Conservation (phyloP, 2,797 vertebrate species). For the Lycodopsis pacificus region DNA sequence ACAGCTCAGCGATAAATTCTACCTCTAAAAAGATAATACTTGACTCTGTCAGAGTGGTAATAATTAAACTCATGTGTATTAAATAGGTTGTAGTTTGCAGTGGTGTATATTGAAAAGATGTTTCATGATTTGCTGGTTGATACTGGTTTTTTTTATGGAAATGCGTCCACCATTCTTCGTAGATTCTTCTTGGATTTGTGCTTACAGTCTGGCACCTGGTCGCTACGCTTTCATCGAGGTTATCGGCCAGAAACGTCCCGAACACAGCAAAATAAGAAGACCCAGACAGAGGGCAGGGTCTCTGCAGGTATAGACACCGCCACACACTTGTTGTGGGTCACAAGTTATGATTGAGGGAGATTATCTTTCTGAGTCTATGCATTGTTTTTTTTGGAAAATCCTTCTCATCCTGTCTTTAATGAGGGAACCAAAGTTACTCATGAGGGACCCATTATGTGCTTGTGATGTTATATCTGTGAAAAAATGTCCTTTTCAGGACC, state of each 20-base stretch:
- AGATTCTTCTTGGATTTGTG: background rate
- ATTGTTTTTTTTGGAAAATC: background rate
- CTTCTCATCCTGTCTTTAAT: background rate
- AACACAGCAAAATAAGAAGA: background rate
- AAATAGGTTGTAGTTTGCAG: background rate
- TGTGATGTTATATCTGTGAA: background rate
- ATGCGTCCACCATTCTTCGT: background rate
- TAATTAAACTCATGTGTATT: background rate
- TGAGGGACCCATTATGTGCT: background rate
- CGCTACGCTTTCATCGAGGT: background rate
- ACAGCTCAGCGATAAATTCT: background rate
- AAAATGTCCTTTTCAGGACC: background rate
- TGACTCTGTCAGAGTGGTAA: background rate
- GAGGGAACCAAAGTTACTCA: background rate
- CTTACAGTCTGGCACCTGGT: background rate
- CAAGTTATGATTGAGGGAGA: background rate
- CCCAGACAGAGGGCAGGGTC: background rate
- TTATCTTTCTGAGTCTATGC: background rate
- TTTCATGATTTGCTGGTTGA: background rate
- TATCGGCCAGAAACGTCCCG: background rate
- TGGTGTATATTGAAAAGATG: background rate
- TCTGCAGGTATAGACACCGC: background rate
- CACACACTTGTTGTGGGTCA: background rate
- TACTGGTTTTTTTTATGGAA: background rate
- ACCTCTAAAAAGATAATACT: background rate